These are phyloP conservation scores for Punctoribates punctum DNA, from an alignment of 2,888 invertebrate species.

Conservation along the genomic window DNA sequence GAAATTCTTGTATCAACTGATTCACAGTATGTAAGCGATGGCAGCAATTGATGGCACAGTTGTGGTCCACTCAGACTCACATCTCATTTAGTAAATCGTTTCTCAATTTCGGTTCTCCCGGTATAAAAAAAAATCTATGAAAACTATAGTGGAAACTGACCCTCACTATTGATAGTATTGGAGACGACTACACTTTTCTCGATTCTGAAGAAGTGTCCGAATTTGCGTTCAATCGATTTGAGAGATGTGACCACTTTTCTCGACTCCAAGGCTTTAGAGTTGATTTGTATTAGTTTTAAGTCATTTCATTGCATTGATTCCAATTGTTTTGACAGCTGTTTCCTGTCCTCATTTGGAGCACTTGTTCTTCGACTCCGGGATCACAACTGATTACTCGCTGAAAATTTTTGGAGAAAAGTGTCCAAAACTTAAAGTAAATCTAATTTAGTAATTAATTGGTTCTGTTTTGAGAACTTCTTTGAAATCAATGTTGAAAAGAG, in stretches of 20 bases:
- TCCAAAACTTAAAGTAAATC: conserved; percentile 4
- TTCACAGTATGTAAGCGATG: conserved; percentile 46
- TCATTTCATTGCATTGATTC: neutral
- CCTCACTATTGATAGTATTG: conserved; percentile 41
- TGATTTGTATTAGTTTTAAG: conserved; percentile 43
- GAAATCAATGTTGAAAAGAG: too few species aligned
- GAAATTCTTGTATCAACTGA: neutral
- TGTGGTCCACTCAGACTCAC: conserved; percentile 44
- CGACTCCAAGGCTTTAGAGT: conserved; percentile 46
- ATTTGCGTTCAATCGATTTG: conserved; percentile 45
- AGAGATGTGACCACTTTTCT: conserved; percentile 45
- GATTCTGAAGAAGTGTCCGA: conserved; percentile 46
- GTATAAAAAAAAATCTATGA: conserved; percentile 21
- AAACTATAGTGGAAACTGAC: too few species aligned
- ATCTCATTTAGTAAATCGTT: conserved; percentile 45
- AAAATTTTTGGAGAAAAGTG: conserved; percentile 17
- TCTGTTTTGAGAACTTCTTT: too few species aligned
- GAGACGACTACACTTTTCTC: conserved; percentile 45
- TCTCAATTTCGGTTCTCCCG: conserved; percentile 44
- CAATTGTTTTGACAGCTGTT: conserved; percentile 10
- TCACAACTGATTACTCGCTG: conserved; percentile 18
- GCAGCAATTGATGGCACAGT: conserved; percentile 42
- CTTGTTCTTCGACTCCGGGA: neutral
- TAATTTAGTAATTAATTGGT: too few species aligned
- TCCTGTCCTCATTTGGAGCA: conserved; percentile 13